These are phyloP conservation scores for Anomalospiza imberbis DNA, from an alignment of 2,797 vertebrate species.

Conservation along the genomic window DNA sequence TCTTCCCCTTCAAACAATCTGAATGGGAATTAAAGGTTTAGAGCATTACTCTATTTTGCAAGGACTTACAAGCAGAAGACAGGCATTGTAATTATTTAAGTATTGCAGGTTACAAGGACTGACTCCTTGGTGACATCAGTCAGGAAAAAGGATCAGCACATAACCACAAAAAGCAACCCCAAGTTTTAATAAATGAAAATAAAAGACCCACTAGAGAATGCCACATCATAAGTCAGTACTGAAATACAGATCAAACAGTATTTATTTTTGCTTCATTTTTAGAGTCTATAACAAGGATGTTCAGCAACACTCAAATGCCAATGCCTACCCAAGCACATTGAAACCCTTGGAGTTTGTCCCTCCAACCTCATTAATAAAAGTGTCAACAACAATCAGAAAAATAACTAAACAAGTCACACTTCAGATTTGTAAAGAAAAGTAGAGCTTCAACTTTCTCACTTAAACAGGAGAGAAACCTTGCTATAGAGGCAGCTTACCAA, in stretches of 20 bases:
- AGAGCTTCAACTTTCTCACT: background rate
- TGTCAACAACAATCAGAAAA: constrained; percentile 12
- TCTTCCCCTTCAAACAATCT: background rate
- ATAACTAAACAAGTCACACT: constrained; percentile 26
- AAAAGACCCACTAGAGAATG: background rate
- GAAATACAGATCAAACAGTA: constrained; percentile 36
- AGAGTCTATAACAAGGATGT: constrained; percentile 19
- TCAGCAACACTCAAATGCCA: constrained; percentile 26
- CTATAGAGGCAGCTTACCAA: background rate
- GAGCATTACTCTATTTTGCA: background rate
- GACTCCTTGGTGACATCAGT: background rate
- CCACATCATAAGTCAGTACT: background rate
- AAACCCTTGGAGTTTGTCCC: background rate
- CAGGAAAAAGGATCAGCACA: background rate
- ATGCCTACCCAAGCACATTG: background rate
- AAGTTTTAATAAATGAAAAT: background rate
- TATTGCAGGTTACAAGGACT: background rate
- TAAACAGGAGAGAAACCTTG: background rate
- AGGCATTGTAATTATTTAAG: background rate
- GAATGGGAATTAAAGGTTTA: background rate
- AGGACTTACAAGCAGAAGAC: background rate
- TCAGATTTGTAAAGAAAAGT: constrained; percentile 17
- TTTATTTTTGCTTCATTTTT: constrained; percentile 52
- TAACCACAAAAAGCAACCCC: background rate
- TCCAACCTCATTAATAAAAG: background rate